Evolutionary conservation across 92 coral and sea anemone species (phyloP).

Genomic region (Siderastrea radians): DNA sequence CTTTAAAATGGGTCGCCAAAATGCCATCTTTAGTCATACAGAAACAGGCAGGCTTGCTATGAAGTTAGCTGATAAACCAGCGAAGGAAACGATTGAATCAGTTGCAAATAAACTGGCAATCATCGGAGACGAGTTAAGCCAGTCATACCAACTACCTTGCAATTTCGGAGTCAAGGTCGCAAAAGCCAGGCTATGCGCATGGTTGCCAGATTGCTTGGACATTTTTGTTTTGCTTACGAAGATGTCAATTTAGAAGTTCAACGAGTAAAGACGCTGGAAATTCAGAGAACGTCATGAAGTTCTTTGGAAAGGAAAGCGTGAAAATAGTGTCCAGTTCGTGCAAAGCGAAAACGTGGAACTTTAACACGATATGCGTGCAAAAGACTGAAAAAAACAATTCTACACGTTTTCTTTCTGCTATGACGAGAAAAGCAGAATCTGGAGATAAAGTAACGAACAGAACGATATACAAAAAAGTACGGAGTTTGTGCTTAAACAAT

Average conservation of each 20-base stretch:
- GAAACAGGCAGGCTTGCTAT: neutral
- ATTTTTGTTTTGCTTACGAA: neutral
- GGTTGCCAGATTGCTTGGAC: neutral
- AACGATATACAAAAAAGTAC: neutral
- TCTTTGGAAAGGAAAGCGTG: too few relatives aligned
- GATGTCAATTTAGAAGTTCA: too few relatives aligned
- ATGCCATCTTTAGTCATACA: neutral
- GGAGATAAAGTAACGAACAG: too few relatives aligned
- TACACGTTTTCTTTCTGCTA: too few relatives aligned
- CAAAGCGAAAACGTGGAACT: neutral
- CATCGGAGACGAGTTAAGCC: constrained; percentile 68
- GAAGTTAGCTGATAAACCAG: neutral
- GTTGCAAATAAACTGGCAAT: constrained; percentile 55
- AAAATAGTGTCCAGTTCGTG: too few relatives aligned
- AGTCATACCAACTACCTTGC: constrained; percentile 22
- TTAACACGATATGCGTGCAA: too few relatives aligned
- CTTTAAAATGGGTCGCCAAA: neutral
- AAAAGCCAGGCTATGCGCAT: neutral
- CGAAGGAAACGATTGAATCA: neutral
- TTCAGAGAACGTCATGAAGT: neutral
- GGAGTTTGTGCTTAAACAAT: too few relatives aligned
- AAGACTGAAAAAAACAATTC: too few relatives aligned
- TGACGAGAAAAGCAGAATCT: too few relatives aligned
- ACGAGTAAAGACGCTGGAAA: neutral
- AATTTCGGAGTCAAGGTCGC: neutral